A percentile compares a stretch with the other conserved stretches of the same genome.
phyloP scores from a whole-genome alignment of 2,113 vertebrate species.

The Psilopsiagon aurifrons region DNA sequence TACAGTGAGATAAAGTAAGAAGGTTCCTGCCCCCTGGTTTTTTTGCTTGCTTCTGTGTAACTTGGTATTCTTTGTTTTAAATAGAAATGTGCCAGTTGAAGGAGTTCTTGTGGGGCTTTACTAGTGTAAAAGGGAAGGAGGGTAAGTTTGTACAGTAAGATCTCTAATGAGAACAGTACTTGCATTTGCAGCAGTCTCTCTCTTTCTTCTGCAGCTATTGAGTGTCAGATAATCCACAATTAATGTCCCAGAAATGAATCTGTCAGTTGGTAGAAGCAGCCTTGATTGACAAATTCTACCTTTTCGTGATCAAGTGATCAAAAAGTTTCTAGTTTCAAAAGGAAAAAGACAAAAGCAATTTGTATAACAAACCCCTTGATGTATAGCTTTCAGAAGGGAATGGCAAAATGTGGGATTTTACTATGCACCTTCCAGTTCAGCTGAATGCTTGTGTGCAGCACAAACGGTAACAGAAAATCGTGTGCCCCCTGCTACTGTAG shows the following conservation, averaged over 20 bases:
- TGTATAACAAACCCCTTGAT: not conserved
- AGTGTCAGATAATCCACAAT: not conserved
- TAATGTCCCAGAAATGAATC: not conserved
- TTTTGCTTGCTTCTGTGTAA: not conserved
- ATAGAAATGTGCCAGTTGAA: not conserved
- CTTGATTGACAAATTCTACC: not conserved
- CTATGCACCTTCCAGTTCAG: not conserved
- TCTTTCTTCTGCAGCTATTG: not conserved
- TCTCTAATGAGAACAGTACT: not conserved
- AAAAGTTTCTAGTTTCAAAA: not conserved
- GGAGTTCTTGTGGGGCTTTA: not conserved
- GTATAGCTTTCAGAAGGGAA: not conserved
- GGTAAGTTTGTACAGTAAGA: not conserved
- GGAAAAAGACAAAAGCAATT: not conserved
- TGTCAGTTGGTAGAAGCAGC: not conserved
- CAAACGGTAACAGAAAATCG: not conserved
- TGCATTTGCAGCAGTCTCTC: not conserved
- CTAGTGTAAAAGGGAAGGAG: not conserved
- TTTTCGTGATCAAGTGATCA: not conserved
- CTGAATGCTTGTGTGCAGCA: not conserved
- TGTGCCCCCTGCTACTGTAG: not conserved
- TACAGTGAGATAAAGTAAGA: not conserved
- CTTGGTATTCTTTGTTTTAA: not conserved
- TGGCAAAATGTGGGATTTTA: not conserved
- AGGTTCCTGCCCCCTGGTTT: not conserved